Evolutionary conservation across 2,797 vertebrate species (phyloP), one percentile per base, ranked within the genome.

Genomic region (Pachyuromys duprasi): DNA sequence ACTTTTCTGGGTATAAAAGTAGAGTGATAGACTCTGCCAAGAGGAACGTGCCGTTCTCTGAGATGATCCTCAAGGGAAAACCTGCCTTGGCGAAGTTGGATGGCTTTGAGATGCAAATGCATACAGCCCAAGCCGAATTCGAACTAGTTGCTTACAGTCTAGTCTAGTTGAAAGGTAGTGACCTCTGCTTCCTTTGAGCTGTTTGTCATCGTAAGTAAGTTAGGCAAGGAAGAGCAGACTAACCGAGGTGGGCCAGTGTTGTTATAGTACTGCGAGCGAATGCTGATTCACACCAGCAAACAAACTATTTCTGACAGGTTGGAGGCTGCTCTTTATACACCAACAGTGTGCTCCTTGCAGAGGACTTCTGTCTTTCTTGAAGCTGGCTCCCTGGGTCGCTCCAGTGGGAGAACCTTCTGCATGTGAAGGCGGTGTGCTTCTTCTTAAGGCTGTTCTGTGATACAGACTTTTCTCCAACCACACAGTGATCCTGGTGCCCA

Each of bases 301-400:
- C 78, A 91, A 93, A 91, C 93, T 74, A 15, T 94, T 93, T 93
- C 87, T 95, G 94, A 87, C 74, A 55, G 74, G n/a, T 74, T 17
- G 60, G 83, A 97, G 90, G 65, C 86, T 94, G 86, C 83, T 92
- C 93, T 96, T 96, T 94, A 80, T 63, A 45, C 26, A 80, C 49
- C 78, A 74, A 81, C 39, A 74, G 79, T 31, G 72, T 33, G 69
- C 86, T 96, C 91, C 94, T 89, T 94, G 72, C 70, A 78, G 42
- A 67, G 20, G 53, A 89, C 69, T 91, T 72, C 20, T 57, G 63
- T 87, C 26, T 90, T 81, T 60, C 90, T 94, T 83, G 14, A 39
- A 70, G 87, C 31, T 5, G 76, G n/a, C 79, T 94, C 28, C 39
- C 42, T 60, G 72, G 55, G 57, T 82, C 69, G 62, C 39, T 33